phyloP scores from a whole-genome alignment of 2,888 invertebrate species.

The Tricholauxania praeusta region DNA sequence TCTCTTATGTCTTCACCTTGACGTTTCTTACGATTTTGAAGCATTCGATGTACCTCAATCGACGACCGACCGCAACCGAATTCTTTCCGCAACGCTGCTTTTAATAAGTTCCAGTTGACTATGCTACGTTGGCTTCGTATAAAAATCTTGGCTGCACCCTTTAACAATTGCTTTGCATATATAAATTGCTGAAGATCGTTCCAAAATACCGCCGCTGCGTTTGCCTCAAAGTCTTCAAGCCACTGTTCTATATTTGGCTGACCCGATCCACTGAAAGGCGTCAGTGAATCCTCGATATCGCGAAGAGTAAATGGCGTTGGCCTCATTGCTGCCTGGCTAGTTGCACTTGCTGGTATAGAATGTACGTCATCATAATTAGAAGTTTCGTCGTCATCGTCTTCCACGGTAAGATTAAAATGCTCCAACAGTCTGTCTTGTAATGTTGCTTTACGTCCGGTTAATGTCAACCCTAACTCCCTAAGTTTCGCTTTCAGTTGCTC shows the following conservation, averaged over 20 bases:
- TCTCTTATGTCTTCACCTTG: no score
- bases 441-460: no score
- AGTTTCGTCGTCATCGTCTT: neutral
- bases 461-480: no score
- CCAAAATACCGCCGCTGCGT: constrained; percentile 22
- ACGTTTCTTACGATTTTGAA: no score
- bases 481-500: no score
- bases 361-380: neutral
- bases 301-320: constrained; percentile 22
- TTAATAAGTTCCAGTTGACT: constrained; percentile 25
- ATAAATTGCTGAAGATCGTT: constrained; percentile 28
- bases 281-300: constrained; percentile 23
- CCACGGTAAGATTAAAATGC: no score
- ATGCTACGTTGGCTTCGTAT: constrained; percentile 30
- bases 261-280: constrained; percentile 24
- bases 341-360: neutral
- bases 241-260: constrained; percentile 25
- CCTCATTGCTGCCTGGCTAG: neutral
- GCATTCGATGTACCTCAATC: constrained; percentile 16
- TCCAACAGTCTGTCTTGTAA: no score
- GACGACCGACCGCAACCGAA: constrained; percentile 28
- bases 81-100: constrained; percentile 17
- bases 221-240: constrained; percentile 28
- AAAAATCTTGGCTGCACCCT: constrained; percentile 31
- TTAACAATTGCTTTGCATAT: constrained; percentile 31